A percentile compares a stretch with the other conserved stretches of the same genome.
These are phyloP conservation scores for Nebria salina DNA, from an alignment of 2,888 invertebrate species.

Conservation along the genomic window DNA sequence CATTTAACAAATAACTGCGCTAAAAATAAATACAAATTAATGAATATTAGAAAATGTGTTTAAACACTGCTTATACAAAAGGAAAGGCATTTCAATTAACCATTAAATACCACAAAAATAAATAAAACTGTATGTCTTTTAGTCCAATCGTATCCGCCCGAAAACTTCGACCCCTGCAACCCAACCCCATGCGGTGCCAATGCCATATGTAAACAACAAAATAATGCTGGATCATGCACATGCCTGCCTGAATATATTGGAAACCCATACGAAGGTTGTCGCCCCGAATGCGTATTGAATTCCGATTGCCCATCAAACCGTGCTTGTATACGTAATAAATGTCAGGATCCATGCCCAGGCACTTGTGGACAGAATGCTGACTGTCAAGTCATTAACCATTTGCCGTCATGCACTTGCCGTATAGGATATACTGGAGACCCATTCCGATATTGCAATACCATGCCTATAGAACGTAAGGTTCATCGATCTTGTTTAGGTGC, in stretches of 20 bases:
- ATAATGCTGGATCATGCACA: conserved; percentile 72
- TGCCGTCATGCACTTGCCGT: conserved; percentile 77
- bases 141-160: conserved; percentile 52
- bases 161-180: conserved; percentile 76
- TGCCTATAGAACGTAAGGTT: conserved; percentile 57
- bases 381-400: conserved; percentile 81
- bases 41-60: neutral
- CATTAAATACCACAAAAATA: conserved; percentile 9
- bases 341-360: conserved; percentile 77
- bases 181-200: conserved; percentile 86
- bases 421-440: conserved; percentile 71
- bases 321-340: conserved; percentile 77
- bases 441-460: conserved; percentile 57
- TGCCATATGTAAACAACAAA: conserved; percentile 70
- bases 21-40: neutral
- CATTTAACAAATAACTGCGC: conserved; percentile 9
- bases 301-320: conserved; percentile 76
- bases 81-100: conserved; percentile 33
- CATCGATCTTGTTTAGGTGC: neutral
- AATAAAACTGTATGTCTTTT: conserved; percentile 17
- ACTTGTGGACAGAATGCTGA: conserved; percentile 76
- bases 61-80: conserved; percentile 19
- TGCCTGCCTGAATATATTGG: conserved; percentile 72
- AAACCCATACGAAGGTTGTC: conserved; percentile 78
- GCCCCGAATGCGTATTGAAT: conserved; percentile 78